phyloP scores from a whole-genome alignment of 2,113 vertebrate genomes.

The Azemiops feae region DNA sequence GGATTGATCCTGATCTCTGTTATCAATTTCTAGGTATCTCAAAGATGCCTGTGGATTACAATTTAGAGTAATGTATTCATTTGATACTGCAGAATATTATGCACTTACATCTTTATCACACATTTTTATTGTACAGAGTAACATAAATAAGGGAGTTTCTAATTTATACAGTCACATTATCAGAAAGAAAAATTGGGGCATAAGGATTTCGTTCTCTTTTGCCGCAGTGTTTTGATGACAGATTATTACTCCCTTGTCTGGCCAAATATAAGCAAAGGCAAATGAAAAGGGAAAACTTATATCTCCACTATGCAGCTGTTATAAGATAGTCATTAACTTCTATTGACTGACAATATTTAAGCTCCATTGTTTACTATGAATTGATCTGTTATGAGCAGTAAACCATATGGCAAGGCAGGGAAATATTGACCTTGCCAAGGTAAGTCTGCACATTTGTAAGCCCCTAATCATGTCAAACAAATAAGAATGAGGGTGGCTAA shows the following conservation, averaged over 20 bases:
- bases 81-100: background rate
- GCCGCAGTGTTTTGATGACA: background rate
- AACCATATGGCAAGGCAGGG: constrained; percentile 13
- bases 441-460: constrained; percentile 2
- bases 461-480: background rate
- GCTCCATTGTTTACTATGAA: background rate
- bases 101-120: background rate
- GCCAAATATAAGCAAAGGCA: background rate
- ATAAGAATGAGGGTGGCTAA: background rate
- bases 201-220: background rate
- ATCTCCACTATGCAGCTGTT: constrained; percentile 13
- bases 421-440: background rate
- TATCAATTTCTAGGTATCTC: background rate
- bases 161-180: background rate
- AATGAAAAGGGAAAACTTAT: background rate
- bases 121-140: background rate
- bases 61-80: background rate
- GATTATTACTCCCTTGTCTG: background rate
- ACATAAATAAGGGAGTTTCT: background rate
- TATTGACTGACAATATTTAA: constrained; percentile 4
- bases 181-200: background rate
- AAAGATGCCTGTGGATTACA: background rate
- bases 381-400: constrained; percentile 10
- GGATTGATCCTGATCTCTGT: background rate
- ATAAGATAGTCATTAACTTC: constrained; percentile 7